phyloP scores from a whole-genome alignment of 2,797 vertebrate species.

The Phyllotis vaccarum region DNA sequence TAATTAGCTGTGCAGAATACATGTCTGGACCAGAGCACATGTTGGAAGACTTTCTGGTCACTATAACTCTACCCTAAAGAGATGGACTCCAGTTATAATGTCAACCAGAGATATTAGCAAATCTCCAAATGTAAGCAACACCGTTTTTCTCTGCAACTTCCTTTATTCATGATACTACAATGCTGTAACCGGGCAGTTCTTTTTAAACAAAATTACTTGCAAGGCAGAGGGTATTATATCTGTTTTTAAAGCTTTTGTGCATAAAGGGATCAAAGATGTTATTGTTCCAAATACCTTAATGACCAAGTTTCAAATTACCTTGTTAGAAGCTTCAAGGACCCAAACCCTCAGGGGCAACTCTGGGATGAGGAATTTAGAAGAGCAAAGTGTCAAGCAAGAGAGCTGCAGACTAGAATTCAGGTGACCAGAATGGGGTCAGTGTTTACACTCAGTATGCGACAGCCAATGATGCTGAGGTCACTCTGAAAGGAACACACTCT shows the following conservation, averaged over 20 bases:
- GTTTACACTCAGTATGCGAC: background rate
- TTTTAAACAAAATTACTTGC: background rate
- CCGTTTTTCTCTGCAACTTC: background rate
- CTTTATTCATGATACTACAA: background rate
- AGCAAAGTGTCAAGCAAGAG: background rate
- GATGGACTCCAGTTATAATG: background rate
- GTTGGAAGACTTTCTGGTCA: background rate
- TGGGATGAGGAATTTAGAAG: background rate
- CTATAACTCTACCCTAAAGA: background rate
- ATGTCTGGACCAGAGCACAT: background rate
- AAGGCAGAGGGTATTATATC: background rate
- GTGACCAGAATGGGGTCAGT: background rate
- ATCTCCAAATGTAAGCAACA: background rate
- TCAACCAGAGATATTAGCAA: background rate
- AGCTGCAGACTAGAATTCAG: background rate
- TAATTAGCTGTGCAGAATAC: background rate
- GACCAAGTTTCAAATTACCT: background rate
- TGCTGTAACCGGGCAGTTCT: background rate
- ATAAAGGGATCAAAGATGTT: background rate
- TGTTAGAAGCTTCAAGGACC: background rate
- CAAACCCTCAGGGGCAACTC: background rate
- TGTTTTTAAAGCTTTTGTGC: background rate
- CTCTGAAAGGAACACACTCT: background rate
- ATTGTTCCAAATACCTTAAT: background rate
- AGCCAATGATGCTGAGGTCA: background rate